A percentile compares a stretch with the other conserved stretches of the same genome.
phyloP scores from a whole-genome alignment of 2,797 vertebrate species.

The Chaunax sp. region DNA sequence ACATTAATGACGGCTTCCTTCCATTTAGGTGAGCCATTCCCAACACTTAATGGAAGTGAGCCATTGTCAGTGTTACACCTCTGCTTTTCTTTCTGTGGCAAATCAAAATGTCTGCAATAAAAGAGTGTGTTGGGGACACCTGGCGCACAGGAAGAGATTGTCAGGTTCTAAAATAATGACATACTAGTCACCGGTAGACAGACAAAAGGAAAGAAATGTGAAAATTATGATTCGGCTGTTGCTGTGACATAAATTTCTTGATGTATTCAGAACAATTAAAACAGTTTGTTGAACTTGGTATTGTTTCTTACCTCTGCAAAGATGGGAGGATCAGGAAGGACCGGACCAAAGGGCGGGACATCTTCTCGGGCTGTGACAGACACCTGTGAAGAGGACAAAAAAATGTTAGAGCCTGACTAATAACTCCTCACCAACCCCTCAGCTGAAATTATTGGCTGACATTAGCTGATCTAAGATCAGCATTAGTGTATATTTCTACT shows the following conservation, averaged over 20 bases:
- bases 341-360: conserved; percentile 84
- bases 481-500: too few relatives aligned
- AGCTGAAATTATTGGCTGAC: background rate
- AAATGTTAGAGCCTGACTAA: background rate
- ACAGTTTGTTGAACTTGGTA: background rate
- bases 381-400: conserved; percentile 67
- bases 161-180: too few relatives aligned
- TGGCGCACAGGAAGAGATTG: background rate
- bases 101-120: background rate
- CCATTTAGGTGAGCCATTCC: background rate
- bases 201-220: background rate
- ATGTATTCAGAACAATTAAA: background rate
- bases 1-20: background rate
- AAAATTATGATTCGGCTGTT: background rate
- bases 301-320: conserved; percentile 80
- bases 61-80: too few relatives aligned
- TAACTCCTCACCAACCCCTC: background rate
- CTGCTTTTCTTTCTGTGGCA: too few relatives aligned
- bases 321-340: conserved; percentile 82
- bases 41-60: too few relatives aligned
- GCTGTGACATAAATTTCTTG: background rate
- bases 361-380: conserved; percentile 85
- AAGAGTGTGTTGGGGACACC: background rate
- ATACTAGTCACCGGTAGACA: background rate
- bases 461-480: background rate